Evolutionary conservation across 2,797 vertebrate genomes (phyloP).

Genomic region (Mus spretus): DNA sequence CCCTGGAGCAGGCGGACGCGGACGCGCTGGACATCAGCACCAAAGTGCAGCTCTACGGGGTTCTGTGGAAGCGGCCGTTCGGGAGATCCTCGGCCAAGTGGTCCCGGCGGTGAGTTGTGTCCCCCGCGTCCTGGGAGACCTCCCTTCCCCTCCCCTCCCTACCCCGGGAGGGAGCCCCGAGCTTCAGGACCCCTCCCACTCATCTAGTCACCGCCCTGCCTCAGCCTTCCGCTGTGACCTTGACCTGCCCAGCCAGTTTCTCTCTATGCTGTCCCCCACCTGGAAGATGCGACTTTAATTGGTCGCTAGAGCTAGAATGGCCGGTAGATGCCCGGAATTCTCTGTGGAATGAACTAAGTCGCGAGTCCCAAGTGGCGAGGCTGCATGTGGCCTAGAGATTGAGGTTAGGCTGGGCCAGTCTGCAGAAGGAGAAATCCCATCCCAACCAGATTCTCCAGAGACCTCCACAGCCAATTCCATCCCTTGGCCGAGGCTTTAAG

Average conservation of each 20-base stretch:
- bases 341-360: background rate
- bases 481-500: background rate
- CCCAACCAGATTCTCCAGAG: background rate
- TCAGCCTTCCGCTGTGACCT: constrained; percentile 68
- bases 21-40: constrained; percentile 97
- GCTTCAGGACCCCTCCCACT: background rate
- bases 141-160: no score
- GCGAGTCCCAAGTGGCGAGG: background rate
- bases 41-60: constrained; percentile 97
- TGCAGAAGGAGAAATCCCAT: background rate
- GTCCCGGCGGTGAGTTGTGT: constrained; percentile 94
- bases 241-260: background rate
- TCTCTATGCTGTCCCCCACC: background rate
- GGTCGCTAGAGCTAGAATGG: background rate
- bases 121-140: background rate
- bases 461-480: background rate
- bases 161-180: background rate
- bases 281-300: background rate
- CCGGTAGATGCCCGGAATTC: background rate
- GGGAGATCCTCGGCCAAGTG: constrained; percentile 97
- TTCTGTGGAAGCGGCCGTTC: constrained; percentile 98
- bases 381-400: background rate
- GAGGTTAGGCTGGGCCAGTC: background rate
- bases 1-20: constrained; percentile 95
- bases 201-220: background rate